Evolutionary conservation across 2,113 vertebrate genomes (phyloP), one percentile per base, ranked within the genome.

Genomic region (Pedetes capensis): DNA sequence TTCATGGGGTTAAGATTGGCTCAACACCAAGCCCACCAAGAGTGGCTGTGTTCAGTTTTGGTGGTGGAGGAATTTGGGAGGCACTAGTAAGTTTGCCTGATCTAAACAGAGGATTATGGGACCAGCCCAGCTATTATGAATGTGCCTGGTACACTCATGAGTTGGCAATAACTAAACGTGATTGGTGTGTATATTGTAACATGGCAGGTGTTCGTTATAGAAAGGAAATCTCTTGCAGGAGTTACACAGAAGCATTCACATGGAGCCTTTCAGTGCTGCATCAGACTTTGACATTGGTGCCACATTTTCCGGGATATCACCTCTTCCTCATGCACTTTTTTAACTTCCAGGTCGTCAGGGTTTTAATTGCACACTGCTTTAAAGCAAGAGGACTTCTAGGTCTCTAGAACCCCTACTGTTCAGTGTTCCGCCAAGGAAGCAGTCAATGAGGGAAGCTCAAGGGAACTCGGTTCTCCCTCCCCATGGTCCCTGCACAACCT

Each of bases 361-460:
- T 81, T 93, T 76, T 81, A 63, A 74, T 87, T 87, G 79, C 75
- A 63, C 44, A 51, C 51, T 88, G 51, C 59, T 79, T 64, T 92
- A 53, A 91, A 72, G n/a, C n/a, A n/a, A n/a, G n/a, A n/a, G n/a
- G n/a, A n/a, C n/a, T n/a, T n/a, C n/a, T n/a, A n/a, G n/a, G n/a
- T n/a, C n/a, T n/a, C n/a, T n/a, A n/a, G n/a, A n/a, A n/a, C 17
- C 72, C 42, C 49, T 32, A 23, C 11, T 42, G 61, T 94, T 53
- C 59, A 64, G 7, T 80, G 49, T 44, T 75, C 64, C 29, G 74
- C 66, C 13, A 3, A 16, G 69, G 47, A 32, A 89, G 9, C 29
- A 85, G 72, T 72, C 59, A 37, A 25, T 71, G 20, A 57, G 57
- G 49, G 8, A 37, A 57, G 27, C 64, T 44, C 34, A 47, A 53